Base-by-base conservation (phyloP, 2,888 invertebrate genomes). In the Orchestes rusci region DNA sequence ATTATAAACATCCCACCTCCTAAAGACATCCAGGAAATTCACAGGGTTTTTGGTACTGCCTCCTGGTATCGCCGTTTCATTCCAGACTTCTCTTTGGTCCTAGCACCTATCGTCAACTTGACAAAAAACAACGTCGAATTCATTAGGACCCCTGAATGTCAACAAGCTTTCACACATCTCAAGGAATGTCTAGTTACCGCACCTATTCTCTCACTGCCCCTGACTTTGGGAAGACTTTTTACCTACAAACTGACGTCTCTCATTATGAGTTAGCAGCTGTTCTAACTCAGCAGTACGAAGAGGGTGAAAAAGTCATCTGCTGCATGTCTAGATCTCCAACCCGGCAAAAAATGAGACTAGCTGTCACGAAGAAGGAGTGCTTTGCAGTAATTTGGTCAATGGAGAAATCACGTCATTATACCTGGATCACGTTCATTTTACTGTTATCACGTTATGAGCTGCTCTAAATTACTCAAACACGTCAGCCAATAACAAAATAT, bases 181-280 rank as follows among this genome's bases (percentile, higher is more conserved):
- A 56, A 55, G 38, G 38, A 52, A 15, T 31, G 8, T 27, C 33
- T 55, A n/a, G 33, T 53, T 4, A 34, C 51, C 4, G 56, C 54
- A n/a, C 53, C 56, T 4, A 43, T 56, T n/a, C n/a, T n/a, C 36
- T 55, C 15, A 43, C 38, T n/a, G 48, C 50, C 32, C 56, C 56
- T 1, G 53, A 57, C 35, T 56, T 56, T 20, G 16, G 27, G 2
- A n/a, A 17, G 1, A 28, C 18, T 13, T 36, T 42, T 28, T 10
- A 8, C 10, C 17, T 42, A 4, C 27, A 42, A 28, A 28, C 33
- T 16, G 51, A 53, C 37, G 45, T 53, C 3, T 45, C 41, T n/a
- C 27, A 16, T 15, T 48, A 34, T 28, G 54, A 50, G 4, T 8
- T 54, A 0, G 48, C 54, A 5, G 51, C 47, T n/a, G 52, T 53